A percentile compares a stretch with the other conserved stretches of the same genome.
Conservation (phyloP, 1,140 invertebrate species). For the Hylaeus anthracinus region DNA sequence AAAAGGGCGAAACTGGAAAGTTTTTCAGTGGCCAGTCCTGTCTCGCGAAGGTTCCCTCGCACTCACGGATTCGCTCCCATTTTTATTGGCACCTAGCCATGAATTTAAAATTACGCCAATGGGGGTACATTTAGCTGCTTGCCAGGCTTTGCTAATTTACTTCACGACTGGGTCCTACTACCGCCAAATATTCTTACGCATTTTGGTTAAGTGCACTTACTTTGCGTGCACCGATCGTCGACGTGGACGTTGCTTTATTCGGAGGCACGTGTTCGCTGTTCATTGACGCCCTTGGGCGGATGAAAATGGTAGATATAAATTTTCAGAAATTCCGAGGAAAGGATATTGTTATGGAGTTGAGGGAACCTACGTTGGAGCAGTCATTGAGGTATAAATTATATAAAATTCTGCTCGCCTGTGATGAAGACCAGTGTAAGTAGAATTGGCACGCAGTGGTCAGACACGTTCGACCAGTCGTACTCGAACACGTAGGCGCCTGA, state of each 20-base stretch:
- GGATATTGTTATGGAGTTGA: too few species aligned
- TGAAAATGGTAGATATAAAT: not conserved
- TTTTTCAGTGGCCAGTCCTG: conserved; percentile 41
- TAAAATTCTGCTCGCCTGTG: too few species aligned
- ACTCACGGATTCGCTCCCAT: conserved; percentile 17
- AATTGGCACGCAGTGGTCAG: too few species aligned
- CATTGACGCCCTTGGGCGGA: not conserved
- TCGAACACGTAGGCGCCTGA: too few species aligned
- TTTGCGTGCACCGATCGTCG: not conserved
- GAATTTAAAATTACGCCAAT: conserved; percentile 67
- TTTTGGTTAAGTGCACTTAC: conserved; percentile 11
- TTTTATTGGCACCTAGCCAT: conserved; percentile 62
- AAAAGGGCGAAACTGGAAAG: conserved; percentile 1
- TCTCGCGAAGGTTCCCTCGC: conserved; percentile 30
- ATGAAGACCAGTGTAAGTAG: too few species aligned
- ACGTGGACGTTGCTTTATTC: too few species aligned
- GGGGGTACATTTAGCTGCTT: conserved; percentile 63
- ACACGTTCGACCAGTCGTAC: too few species aligned
- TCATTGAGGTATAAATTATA: too few species aligned
- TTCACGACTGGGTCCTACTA: conserved; percentile 52
- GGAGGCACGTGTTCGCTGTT: not conserved
- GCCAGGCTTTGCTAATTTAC: conserved; percentile 62
- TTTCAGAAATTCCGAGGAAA: too few species aligned
- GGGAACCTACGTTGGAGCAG: too few species aligned
- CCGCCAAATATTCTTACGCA: conserved; percentile 54